Evolutionary conservation across 2,888 invertebrate species (phyloP), one percentile per base, ranked within the genome.

Genomic region (Lacanobia wlatinum): DNA sequence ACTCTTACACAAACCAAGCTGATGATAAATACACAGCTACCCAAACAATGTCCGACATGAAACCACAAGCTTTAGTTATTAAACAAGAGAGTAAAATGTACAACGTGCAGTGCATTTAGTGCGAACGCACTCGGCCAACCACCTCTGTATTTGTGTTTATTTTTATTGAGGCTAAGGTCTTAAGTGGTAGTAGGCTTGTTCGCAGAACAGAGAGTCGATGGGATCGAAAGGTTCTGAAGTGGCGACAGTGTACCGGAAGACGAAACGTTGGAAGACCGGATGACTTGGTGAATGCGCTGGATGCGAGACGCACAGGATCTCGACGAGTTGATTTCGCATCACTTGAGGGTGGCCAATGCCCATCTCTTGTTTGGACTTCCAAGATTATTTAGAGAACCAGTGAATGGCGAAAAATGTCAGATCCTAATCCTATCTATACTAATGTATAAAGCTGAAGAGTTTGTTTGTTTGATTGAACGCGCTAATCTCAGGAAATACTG

Each of bases 91-190:
- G 48, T 46, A 48, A 2, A 48, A 38, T 5, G 16, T 18, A n/a
- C 12, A 58, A 40, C 12, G 16, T 18, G 4, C 38, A 77, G 70
- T 77, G 70, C 77, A 69, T 67, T 68, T 6, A 38, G 69, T 73
- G 50, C 77, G 28, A 16, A 23, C 50, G 58, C 38, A 73, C 77
- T 52, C 12, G 28, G 58, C 7, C 66, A 66, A 9, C n/a, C n/a
- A 23, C 21, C 50, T 58, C n/a, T 34, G 23, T 58, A 23, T 12
- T 34, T n/a, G 28, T 50, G 10, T 48, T 74, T 64, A 40, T 67
- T 58, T 75, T 76, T 56, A 43, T 34, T 50, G 8, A 23, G 34
- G 1, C 5, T n/a, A 12, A 16, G 1, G 21, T 34, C 34, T 55
- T 40, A 10, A 10, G 40, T 43, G 0, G 9, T 0, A 10, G 21